Conservation (phyloP, 1,140 invertebrate species). For the Gonatopus flavifemur region DNA sequence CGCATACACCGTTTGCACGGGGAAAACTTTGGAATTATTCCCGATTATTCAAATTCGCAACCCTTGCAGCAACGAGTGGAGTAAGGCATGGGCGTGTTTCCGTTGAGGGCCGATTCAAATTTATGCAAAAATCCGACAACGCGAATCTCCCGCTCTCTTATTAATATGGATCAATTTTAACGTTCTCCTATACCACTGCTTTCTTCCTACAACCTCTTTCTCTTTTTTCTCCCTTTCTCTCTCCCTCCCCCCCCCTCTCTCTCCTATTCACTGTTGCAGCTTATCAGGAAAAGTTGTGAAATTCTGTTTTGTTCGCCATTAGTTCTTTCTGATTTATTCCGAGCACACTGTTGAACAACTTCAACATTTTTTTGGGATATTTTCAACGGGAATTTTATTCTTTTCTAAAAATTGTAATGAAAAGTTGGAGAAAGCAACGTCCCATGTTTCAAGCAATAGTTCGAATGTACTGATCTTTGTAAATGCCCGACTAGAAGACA, state of each 20-base stretch:
- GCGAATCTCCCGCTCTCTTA: slow-evolving; percentile 40
- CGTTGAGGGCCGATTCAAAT: slow-evolving; percentile 38
- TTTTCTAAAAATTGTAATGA: too few relatives aligned
- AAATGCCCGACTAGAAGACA: too few relatives aligned
- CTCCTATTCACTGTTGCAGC: neutral
- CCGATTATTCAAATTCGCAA: slow-evolving; percentile 48
- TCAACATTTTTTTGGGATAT: too few relatives aligned
- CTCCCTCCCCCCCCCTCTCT: neutral
- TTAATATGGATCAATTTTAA: slow-evolving; percentile 51
- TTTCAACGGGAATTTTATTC: too few relatives aligned
- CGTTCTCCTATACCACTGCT: slow-evolving; percentile 4
- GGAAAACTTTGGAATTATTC: slow-evolving; percentile 46
- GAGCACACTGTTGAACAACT: too few relatives aligned
- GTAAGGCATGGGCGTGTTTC: neutral
- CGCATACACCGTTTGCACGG: slow-evolving; percentile 31
- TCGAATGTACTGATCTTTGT: too few relatives aligned
- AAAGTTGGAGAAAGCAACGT: too few relatives aligned
- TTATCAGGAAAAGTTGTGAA: slow-evolving; percentile 6
- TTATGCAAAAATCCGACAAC: slow-evolving; percentile 46
- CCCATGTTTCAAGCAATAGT: too few relatives aligned
- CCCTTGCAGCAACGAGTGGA: slow-evolving; percentile 30
- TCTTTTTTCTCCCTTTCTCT: neutral
- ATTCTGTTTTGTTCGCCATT: too few relatives aligned
- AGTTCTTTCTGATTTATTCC: too few relatives aligned
- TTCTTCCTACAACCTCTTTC: neutral